These are phyloP conservation scores for Mus spretus DNA, from an alignment of 2,797 vertebrate species.

Conservation along the genomic window DNA sequence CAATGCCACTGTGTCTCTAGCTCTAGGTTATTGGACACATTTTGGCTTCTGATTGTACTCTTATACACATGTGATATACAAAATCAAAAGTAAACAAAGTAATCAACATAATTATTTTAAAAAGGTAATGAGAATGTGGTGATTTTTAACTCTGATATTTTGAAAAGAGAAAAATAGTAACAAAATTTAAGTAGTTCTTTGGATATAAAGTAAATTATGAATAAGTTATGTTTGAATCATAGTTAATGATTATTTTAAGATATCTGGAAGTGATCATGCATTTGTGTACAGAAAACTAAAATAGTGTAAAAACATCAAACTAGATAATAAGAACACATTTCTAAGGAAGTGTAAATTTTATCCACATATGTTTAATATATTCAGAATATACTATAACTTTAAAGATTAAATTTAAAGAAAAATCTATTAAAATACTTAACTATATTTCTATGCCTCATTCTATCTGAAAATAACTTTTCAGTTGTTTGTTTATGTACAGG, in stretches of 20 bases:
- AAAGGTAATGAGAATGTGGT: background rate
- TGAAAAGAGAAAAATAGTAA: background rate
- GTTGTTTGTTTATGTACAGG: background rate
- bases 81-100: background rate
- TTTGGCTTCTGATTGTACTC: background rate
- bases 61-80: background rate
- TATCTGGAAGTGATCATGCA: background rate
- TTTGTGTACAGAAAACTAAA: background rate
- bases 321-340: constrained; percentile 16
- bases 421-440: background rate
- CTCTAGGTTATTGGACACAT: background rate
- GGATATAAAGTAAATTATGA: background rate
- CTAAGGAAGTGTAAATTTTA: background rate
- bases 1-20: background rate
- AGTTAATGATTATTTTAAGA: constrained; percentile 21
- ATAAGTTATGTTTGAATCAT: constrained; percentile 1
- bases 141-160: background rate
- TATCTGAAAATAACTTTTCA: background rate
- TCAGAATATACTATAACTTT: constrained; percentile 1
- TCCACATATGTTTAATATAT: background rate
- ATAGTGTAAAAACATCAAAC: background rate
- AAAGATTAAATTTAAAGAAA: background rate
- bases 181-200: background rate
- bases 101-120: background rate
- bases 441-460: background rate